Conservation (phyloP, 2,888 invertebrate species). For the Catocala nupta region DNA sequence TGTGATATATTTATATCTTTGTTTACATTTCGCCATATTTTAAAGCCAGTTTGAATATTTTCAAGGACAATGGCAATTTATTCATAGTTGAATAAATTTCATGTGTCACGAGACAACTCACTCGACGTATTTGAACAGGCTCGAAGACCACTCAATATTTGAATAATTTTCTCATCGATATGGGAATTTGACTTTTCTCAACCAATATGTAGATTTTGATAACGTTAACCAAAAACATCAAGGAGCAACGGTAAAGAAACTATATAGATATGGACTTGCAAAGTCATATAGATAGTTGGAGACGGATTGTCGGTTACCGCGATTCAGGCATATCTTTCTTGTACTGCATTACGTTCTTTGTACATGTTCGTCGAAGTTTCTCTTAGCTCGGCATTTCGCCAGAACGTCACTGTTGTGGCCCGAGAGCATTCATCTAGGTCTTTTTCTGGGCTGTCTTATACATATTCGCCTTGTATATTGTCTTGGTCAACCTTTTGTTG, state of each 20-base stretch:
- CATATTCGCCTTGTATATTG: too few species aligned
- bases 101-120: too few species aligned
- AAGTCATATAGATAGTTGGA: neutral
- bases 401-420: too few species aligned
- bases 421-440: too few species aligned
- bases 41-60: neutral
- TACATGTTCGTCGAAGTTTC: neutral
- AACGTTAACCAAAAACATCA: slow-evolving; percentile 22
- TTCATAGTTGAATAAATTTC: neutral
- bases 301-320: too few species aligned
- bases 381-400: too few species aligned
- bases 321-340: too few species aligned
- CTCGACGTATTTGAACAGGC: too few species aligned
- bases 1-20: neutral
- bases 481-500: too few species aligned
- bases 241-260: slow-evolving; percentile 30
- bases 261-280: neutral
- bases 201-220: slow-evolving; percentile 3
- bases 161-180: slow-evolving; percentile 36
- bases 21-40: slow-evolving; percentile 1
- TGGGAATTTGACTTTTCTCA: slow-evolving; percentile 9
- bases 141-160: slow-evolving; percentile 22
- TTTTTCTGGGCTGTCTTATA: too few species aligned
- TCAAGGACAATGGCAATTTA: neutral
- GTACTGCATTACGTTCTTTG: too few species aligned